A percentile compares a stretch with the other conserved stretches of the same genome.
These are phyloP conservation scores for Amblyjoppa proteus DNA, from an alignment of 2,888 invertebrate genomes.

Conservation along the genomic window DNA sequence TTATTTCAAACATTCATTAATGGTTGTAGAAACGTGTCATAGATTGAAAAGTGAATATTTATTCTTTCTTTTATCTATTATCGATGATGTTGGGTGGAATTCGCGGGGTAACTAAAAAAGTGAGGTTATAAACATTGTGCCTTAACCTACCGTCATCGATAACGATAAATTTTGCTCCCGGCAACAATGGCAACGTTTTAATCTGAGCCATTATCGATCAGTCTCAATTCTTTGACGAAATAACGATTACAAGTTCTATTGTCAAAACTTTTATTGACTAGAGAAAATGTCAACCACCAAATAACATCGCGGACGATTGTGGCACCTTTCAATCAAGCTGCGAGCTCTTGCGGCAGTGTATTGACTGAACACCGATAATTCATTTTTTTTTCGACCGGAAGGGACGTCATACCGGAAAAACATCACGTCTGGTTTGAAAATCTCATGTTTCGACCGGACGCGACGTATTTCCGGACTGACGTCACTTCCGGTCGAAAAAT, in stretches of 20 bases:
- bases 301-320: background rate
- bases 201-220: conserved; percentile 70
- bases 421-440: too few relatives aligned
- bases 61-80: too few relatives aligned
- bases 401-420: too few relatives aligned
- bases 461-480: too few relatives aligned
- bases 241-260: background rate
- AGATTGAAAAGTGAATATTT: too few relatives aligned
- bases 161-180: conserved; percentile 77
- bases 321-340: background rate
- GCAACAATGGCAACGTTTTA: conserved; percentile 73
- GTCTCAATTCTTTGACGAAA: background rate
- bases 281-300: background rate
- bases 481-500: too few relatives aligned
- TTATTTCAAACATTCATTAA: too few relatives aligned
- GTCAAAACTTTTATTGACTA: conserved; percentile 2
- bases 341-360: background rate
- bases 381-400: too few relatives aligned
- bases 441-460: too few relatives aligned
- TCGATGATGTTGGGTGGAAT: background rate
- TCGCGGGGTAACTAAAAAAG: background rate
- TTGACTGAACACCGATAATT: background rate
- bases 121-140: conserved; percentile 26
- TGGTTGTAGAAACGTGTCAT: too few relatives aligned
- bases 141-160: conserved; percentile 80